Conservation (phyloP, 2,797 vertebrate species). For the Arctocebus calabarensis region DNA sequence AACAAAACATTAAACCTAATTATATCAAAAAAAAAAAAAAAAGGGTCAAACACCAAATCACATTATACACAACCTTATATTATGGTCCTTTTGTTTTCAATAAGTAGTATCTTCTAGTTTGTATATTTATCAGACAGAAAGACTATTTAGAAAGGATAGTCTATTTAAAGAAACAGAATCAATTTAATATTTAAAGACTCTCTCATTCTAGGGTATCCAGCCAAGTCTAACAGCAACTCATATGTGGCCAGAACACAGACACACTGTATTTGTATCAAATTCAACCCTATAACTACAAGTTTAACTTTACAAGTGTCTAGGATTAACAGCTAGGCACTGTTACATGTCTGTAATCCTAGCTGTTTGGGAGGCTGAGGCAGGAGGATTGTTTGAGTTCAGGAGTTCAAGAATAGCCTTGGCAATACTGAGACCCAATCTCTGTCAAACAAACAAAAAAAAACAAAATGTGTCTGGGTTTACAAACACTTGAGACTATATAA, state of each 20-base stretch:
- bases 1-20: conserved; percentile 36
- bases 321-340: neutral
- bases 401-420: neutral
- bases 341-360: neutral
- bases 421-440: neutral
- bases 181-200: neutral
- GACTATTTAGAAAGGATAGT: conserved; percentile 14
- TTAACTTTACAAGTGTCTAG: too few species aligned
- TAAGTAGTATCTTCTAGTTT: neutral
- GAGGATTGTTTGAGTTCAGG: neutral
- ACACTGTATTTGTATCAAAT: neutral
- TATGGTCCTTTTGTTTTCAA: neutral
- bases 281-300: neutral
- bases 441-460: neutral
- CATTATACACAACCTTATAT: neutral
- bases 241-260: neutral
- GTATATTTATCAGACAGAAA: conserved; percentile 18
- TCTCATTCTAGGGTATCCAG: neutral
- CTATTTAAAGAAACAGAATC: conserved; percentile 28
- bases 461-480: neutral
- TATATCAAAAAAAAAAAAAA: neutral
- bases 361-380: neutral
- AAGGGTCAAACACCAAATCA: neutral
- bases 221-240: neutral
- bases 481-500: neutral